A percentile compares a stretch with the other conserved stretches of the same genome.
Evolutionary conservation across 1,140 invertebrate species (phyloP).

Genomic region (Bursaphelenchus mucronatus): DNA sequence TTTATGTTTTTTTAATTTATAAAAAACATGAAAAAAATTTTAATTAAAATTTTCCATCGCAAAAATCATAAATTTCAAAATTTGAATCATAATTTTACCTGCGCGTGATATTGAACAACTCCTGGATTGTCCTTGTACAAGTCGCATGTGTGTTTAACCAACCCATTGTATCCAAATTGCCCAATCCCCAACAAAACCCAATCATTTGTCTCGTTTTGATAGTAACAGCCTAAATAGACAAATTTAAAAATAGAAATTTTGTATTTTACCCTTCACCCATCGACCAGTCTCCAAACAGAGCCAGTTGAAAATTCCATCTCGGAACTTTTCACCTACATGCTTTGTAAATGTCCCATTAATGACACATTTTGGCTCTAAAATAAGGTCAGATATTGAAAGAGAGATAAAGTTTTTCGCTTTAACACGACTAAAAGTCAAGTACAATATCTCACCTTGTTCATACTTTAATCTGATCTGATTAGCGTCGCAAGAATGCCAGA

Average conservation of each 20-base stretch:
- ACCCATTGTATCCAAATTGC: slow-evolving; percentile 51
- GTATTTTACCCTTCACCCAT: slow-evolving; percentile 53
- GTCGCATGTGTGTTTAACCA: slow-evolving; percentile 57
- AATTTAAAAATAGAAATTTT: no score
- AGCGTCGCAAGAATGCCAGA: slow-evolving; percentile 51
- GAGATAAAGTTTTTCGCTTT: not conserved
- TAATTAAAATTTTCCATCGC: not conserved
- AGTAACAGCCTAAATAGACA: slow-evolving; percentile 55
- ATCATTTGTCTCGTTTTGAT: slow-evolving; percentile 56
- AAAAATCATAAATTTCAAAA: not conserved
- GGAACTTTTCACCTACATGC: slow-evolving; percentile 51
- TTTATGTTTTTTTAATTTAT: slow-evolving; percentile 2
- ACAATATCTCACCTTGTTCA: slow-evolving; percentile 42
- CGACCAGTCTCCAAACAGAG: slow-evolving; percentile 56
- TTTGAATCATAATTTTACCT: slow-evolving; percentile 27
- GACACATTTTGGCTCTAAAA: slow-evolving; percentile 49
- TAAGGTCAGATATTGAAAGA: slow-evolving; percentile 3
- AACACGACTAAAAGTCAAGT: not conserved
- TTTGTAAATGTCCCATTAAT: slow-evolving; percentile 37
- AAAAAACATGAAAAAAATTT: not conserved
- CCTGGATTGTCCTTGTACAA: slow-evolving; percentile 56
- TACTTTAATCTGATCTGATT: slow-evolving; percentile 44
- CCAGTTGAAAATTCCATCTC: slow-evolving; percentile 58
- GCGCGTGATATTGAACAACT: slow-evolving; percentile 55
- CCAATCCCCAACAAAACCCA: slow-evolving; percentile 51